Conservation (phyloP, 2,888 invertebrate genomes). For the Mesorhabditis spiculigera region DNA sequence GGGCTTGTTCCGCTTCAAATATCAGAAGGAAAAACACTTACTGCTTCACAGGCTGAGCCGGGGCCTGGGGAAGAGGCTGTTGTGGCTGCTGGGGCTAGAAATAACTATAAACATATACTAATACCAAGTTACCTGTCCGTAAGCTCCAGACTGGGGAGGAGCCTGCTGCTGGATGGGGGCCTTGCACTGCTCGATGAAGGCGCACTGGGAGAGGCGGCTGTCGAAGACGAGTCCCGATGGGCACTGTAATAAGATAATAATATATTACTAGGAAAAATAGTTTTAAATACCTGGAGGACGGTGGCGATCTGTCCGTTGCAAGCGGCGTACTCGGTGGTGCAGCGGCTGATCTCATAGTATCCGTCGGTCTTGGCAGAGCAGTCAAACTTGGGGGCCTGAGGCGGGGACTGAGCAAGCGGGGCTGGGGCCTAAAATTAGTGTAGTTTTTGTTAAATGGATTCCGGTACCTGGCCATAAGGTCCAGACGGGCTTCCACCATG, state of each 20-base stretch:
- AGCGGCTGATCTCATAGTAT: conserved; percentile 18
- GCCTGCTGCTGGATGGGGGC: conserved; percentile 8
- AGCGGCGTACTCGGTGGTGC: conserved; percentile 22
- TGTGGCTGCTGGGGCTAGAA: not conserved
- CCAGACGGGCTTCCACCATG: not conserved
- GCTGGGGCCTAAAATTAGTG: not conserved
- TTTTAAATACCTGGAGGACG: not conserved
- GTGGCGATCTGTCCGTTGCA: conserved; percentile 2
- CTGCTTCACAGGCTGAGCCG: too few species aligned
- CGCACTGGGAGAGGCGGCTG: conserved; percentile 19
- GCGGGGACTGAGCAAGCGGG: not conserved
- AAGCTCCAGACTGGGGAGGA: not conserved
- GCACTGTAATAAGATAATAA: conserved; percentile 10
- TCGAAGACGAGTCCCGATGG: conserved; percentile 24
- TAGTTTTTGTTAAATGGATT: too few species aligned
- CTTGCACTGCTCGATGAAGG: conserved; percentile 20
- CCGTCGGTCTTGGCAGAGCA: conserved; percentile 24
- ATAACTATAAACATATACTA: not conserved
- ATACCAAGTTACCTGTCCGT: conserved; percentile 1
- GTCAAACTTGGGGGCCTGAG: conserved; percentile 19
- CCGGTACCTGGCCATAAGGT: not conserved
- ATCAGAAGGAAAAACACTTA: too few species aligned
- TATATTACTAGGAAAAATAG: too few species aligned
- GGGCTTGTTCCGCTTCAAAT: too few species aligned
- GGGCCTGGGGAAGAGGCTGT: not conserved